These are phyloP conservation scores for Ascidia mentula DNA, from an alignment of 23 tunicate species.

Conservation along the genomic window DNA sequence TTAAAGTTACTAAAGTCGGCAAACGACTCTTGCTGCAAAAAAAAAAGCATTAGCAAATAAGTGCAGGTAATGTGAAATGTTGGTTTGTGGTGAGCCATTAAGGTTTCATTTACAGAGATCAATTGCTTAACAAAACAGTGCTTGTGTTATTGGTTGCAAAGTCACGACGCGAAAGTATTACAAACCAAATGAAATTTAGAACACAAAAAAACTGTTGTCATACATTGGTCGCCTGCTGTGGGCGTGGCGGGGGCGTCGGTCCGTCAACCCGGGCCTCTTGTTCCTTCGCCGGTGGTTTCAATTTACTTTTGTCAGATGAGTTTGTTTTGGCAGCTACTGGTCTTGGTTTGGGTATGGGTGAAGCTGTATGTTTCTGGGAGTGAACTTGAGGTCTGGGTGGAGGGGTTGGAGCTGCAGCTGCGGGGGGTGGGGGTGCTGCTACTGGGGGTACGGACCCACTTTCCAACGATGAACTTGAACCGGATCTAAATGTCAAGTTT, in stretches of 20 bases:
- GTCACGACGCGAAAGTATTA: too few relatives aligned
- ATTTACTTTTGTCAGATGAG: slow-evolving; percentile 12
- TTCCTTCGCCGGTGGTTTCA: slow-evolving; percentile 5
- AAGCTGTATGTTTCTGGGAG: slow-evolving; percentile 11
- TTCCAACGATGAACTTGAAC: slow-evolving; percentile 75
- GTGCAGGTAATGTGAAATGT: not conserved
- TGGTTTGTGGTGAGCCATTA: not conserved
- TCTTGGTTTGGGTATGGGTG: slow-evolving; percentile 7
- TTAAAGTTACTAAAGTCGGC: slow-evolving; percentile 46
- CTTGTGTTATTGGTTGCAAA: not conserved
- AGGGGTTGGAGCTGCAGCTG: slow-evolving; percentile 70
- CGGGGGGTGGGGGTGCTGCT: slow-evolving; percentile 7
- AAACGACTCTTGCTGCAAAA: slow-evolving; percentile 27
- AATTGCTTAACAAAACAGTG: not conserved
- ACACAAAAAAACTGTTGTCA: not conserved
- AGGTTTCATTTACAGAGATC: not conserved
- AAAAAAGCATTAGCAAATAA: not conserved
- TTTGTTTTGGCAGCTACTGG: slow-evolving; percentile 5
- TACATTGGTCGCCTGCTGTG: slow-evolving; percentile 22
- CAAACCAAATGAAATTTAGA: too few relatives aligned
- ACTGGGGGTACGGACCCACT: slow-evolving; percentile 30
- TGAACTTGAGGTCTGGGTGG: slow-evolving; percentile 65
- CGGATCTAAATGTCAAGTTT: slow-evolving; percentile 36
- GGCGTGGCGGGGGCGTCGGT: slow-evolving; percentile 73
- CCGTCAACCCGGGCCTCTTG: slow-evolving; percentile 22